Evolutionary conservation across 2,797 vertebrate genomes (phyloP).

Genomic region (Discoglossus pictus): DNA sequence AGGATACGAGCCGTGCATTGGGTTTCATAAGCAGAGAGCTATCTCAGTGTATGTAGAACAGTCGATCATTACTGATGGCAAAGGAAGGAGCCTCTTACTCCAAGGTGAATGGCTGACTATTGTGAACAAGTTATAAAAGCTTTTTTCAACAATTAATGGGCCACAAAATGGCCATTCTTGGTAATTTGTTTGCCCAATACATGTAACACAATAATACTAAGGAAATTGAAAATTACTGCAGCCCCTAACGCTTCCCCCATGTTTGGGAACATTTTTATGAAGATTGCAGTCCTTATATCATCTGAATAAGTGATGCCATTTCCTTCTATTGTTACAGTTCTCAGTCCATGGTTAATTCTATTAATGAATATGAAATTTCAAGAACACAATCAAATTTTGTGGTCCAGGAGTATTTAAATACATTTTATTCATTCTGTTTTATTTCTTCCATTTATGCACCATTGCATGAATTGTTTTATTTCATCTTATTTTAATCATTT

Average conservation of each 20-base stretch:
- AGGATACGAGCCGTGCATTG: constrained; percentile 5
- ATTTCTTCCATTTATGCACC: constrained; percentile 45
- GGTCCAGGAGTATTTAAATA: constrained; percentile 48
- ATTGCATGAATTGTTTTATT: constrained; percentile 46
- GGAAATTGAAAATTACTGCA: constrained; percentile 50
- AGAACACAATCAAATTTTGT: constrained; percentile 52
- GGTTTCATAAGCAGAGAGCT: constrained; percentile 28
- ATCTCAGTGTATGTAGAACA: constrained; percentile 31
- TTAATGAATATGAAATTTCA: constrained; percentile 51
- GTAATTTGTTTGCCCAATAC: constrained; percentile 52
- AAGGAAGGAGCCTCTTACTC: constrained; percentile 38
- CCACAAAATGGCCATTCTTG: constrained; percentile 52
- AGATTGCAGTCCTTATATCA: constrained; percentile 51
- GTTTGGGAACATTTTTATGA: constrained; percentile 52
- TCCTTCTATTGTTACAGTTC: constrained; percentile 42
- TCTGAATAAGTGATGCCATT: constrained; percentile 39
- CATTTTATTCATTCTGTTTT: constrained; percentile 48
- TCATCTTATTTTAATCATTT: constrained; percentile 46
- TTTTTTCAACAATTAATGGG: constrained; percentile 53
- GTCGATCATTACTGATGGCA: constrained; percentile 39
- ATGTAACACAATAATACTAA: constrained; percentile 50
- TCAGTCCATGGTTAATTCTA: constrained; percentile 49
- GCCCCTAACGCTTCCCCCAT: constrained; percentile 46
- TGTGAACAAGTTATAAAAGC: constrained; percentile 50
- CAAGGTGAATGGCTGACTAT: constrained; percentile 49